These are phyloP conservation scores for Picus viridis DNA, from an alignment of 2,797 vertebrate genomes.

Conservation along the genomic window DNA sequence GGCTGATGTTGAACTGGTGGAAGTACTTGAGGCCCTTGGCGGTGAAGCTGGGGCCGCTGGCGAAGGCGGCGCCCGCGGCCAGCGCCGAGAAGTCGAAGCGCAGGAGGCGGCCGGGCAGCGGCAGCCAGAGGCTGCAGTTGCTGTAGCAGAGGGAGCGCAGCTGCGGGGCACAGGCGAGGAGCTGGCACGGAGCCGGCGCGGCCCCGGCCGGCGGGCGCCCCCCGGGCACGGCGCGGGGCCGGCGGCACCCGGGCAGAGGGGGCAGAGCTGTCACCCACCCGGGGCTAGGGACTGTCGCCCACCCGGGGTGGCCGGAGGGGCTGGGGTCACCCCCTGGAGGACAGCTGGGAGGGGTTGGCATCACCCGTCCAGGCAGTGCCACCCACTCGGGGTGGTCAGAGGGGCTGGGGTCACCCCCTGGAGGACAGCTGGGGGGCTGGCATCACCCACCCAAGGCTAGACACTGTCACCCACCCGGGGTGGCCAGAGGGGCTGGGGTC, in stretches of 20 bases:
- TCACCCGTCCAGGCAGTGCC: not conserved
- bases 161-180: conserved; percentile 62
- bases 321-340: not conserved
- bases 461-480: not conserved
- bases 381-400: not conserved
- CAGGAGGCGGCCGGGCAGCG: conserved; percentile 51
- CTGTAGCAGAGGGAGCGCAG: conserved; percentile 87
- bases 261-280: not conserved
- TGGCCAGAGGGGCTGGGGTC: not conserved
- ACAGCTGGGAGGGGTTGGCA: too few relatives aligned
- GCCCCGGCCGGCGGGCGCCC: not conserved
- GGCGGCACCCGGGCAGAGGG: not conserved
- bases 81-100: conserved; percentile 87
- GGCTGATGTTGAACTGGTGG: conserved; percentile 86
- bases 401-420: not conserved
- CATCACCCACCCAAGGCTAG: not conserved
- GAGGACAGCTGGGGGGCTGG: not conserved
- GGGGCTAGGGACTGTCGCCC: not conserved
- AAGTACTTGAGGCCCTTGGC: conserved; percentile 90
- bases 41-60: conserved; percentile 89
- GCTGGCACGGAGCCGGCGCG: too few relatives aligned
- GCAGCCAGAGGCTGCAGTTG: conserved; percentile 81
- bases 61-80: conserved; percentile 74
- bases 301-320: not conserved
- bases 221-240: not conserved